Conservation (phyloP, 2,888 invertebrate species). For the Hydraecia micacea region DNA sequence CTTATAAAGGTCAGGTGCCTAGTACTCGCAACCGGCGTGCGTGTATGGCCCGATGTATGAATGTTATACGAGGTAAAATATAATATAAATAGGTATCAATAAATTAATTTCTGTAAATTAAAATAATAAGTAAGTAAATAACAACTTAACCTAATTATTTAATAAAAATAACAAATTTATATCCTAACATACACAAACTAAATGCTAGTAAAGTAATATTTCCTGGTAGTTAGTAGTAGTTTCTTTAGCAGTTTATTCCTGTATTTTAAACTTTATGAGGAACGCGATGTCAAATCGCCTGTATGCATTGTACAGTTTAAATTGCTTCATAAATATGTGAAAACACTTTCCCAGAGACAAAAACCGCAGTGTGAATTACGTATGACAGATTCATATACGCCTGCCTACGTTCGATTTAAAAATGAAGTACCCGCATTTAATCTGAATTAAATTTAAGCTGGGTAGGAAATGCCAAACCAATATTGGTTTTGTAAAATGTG, state of each 20-base stretch:
- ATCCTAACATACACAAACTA: too few relatives aligned
- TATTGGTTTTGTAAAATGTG: slow-evolving; percentile 14
- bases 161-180: too few relatives aligned
- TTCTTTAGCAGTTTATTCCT: not conserved
- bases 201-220: not conserved
- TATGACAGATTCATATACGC: slow-evolving; percentile 12
- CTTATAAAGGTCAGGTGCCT: not conserved
- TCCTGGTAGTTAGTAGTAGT: not conserved
- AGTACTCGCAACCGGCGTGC: not conserved
- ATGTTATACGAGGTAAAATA: too few relatives aligned
- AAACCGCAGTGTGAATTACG: slow-evolving; percentile 19
- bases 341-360: not conserved
- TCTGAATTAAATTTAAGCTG: slow-evolving; percentile 24
- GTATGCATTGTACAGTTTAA: not conserved
- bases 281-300: not conserved
- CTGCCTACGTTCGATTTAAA: slow-evolving; percentile 9
- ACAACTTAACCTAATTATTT: too few relatives aligned
- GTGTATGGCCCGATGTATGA: not conserved
- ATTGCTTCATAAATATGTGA: slow-evolving; percentile 34
- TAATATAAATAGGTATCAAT: too few relatives aligned
- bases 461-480: slow-evolving; percentile 2
- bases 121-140: too few relatives aligned
- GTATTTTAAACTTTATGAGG: not conserved
- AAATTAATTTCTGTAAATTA: too few relatives aligned
- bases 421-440: slow-evolving; percentile 13